Evolutionary conservation across 2,797 vertebrate species (phyloP).

Genomic region (Microhierax caerulescens): DNA sequence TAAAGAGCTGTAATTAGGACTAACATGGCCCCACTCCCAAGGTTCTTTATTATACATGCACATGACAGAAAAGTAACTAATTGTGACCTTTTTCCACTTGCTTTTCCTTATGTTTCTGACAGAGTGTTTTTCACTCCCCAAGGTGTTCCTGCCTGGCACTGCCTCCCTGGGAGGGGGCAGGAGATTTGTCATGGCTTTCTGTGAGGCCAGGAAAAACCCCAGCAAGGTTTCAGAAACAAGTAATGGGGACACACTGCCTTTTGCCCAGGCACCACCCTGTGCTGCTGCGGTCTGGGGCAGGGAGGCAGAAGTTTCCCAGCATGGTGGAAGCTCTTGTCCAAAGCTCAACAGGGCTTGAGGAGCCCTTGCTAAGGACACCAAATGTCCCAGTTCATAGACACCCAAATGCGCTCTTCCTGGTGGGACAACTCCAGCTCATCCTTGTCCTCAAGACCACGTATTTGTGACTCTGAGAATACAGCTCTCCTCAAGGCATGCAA

Average conservation of each 20-base stretch:
- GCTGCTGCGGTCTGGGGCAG: not conserved
- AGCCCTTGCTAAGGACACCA: not conserved
- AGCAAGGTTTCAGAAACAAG: not conserved
- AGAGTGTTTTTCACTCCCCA: not conserved
- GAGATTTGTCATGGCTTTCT: not conserved
- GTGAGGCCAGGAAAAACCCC: not conserved
- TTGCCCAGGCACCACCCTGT: fast-evolving
- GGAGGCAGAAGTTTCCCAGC: not conserved
- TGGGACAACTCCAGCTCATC: not conserved
- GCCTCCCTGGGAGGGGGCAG: not conserved
- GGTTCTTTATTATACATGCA: conserved; percentile 9
- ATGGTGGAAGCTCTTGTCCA: not conserved
- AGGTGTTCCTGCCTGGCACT: not conserved
- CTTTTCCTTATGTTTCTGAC: not conserved
- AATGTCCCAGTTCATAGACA: not conserved
- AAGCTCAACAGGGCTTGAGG: not conserved
- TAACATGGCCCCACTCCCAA: not conserved
- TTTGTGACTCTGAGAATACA: not conserved
- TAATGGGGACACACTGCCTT: not conserved
- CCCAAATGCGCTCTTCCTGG: not conserved
- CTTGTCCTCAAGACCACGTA: not conserved
- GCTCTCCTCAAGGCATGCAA: not conserved
- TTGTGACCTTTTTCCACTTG: not conserved
- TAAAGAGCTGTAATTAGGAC: conserved; percentile 45
- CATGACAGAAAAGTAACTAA: conserved; percentile 1